Conservation (phyloP, 2,888 invertebrate species). For the Drosophila macrospina region DNA sequence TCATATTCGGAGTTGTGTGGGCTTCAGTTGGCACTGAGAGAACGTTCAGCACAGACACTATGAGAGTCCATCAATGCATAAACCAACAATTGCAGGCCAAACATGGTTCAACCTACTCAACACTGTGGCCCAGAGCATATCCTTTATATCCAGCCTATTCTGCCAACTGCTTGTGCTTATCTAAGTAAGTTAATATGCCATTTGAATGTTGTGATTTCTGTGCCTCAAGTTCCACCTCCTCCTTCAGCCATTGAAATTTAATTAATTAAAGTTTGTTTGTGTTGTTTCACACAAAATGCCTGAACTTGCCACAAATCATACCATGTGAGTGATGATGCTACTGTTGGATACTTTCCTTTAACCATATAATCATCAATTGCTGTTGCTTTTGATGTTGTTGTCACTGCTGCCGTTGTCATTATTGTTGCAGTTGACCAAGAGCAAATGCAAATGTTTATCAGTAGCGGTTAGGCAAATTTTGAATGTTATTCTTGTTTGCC, state of each 20-base stretch:
- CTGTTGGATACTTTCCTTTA: slow-evolving; percentile 41
- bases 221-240: slow-evolving; percentile 8
- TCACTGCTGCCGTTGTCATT: slow-evolving; percentile 10
- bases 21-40: slow-evolving; percentile 14
- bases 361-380: slow-evolving; percentile 4
- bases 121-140: slow-evolving; percentile 22
- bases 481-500: slow-evolving; percentile 1
- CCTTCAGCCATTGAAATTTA: slow-evolving; percentile 73
- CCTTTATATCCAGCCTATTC: slow-evolving; percentile 24
- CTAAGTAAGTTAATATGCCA: slow-evolving; percentile 78
- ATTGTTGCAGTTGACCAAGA: slow-evolving; percentile 26
- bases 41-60: slow-evolving; percentile 31
- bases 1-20: slow-evolving; percentile 6
- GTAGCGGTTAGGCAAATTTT: slow-evolving; percentile 28
- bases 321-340: slow-evolving; percentile 21
- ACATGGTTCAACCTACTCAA: slow-evolving; percentile 35
- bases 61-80: slow-evolving; percentile 53
- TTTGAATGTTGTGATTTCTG: slow-evolving; percentile 68
- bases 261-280: slow-evolving; percentile 72
- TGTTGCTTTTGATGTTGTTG: slow-evolving; percentile 6
- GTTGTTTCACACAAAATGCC: slow-evolving; percentile 25
- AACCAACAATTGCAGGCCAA: slow-evolving; percentile 53
- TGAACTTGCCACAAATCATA: slow-evolving; percentile 45
- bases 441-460: slow-evolving; percentile 44
- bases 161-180: slow-evolving; percentile 53